Conservation (phyloP, 92 coral and sea anemone genomes). For the Zoanthus gigantus region DNA sequence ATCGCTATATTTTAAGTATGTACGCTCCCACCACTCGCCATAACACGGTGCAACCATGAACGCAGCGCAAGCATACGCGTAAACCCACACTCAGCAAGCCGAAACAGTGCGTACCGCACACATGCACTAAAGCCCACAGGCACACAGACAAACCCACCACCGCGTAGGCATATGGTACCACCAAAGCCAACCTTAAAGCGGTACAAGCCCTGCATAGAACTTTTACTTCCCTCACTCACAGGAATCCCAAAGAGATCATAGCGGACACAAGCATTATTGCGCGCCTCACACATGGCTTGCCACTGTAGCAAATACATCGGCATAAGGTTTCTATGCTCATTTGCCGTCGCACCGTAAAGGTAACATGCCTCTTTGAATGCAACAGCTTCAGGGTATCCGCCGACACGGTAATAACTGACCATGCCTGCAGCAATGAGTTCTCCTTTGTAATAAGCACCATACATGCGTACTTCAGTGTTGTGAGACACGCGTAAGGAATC, state of each 20-base stretch:
- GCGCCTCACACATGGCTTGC: neutral
- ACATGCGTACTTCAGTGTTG: neutral
- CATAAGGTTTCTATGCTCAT: neutral
- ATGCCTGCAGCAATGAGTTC: neutral
- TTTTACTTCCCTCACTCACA: neutral
- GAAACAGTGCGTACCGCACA: neutral
- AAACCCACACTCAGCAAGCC: neutral
- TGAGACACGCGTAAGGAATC: neutral
- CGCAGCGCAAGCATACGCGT: neutral
- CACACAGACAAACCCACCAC: neutral
- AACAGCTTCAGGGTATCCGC: neutral
- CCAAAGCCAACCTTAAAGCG: slow-evolving; percentile 1
- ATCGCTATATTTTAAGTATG: neutral
- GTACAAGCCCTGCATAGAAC: neutral
- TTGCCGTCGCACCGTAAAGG: neutral
- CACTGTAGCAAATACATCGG: neutral
- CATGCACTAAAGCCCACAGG: neutral
- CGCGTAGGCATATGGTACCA: neutral
- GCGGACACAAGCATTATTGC: neutral
- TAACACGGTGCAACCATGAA: neutral
- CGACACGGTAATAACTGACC: neutral
- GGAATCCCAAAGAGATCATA: neutral
- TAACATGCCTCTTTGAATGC: neutral
- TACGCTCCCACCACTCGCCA: neutral
- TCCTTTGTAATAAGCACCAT: neutral